These are phyloP conservation scores for Nipponacmea schrenckii DNA, from an alignment of 2,888 invertebrate genomes.

Conservation along the genomic window DNA sequence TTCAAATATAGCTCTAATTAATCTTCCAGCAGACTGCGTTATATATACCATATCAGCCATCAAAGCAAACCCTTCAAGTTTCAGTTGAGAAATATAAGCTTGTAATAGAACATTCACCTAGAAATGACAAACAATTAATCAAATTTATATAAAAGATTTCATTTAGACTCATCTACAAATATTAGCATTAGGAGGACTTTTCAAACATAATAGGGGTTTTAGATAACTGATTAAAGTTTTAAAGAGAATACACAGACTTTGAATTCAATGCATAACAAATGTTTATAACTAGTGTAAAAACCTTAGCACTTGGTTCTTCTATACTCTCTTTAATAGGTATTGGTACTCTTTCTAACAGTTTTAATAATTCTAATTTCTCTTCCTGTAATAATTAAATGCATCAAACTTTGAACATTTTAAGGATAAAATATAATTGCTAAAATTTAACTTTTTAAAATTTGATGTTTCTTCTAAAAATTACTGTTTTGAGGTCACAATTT, in stretches of 20 bases:
- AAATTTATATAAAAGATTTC: not conserved
- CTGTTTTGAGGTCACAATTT: not conserved
- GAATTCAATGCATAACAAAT: too few species aligned
- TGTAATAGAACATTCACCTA: conserved; percentile 89
- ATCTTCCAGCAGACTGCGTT: conserved; percentile 93
- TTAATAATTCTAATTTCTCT: conserved; percentile 95
- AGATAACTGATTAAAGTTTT: too few species aligned
- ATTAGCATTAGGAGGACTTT: not conserved
- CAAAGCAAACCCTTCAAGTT: conserved; percentile 96
- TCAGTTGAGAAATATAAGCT: conserved; percentile 97
- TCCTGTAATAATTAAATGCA: conserved; percentile 71
- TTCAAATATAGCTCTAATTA: conserved; percentile 96
- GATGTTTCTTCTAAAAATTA: not conserved
- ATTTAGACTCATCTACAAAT: not conserved
- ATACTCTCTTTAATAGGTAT: conserved; percentile 99
- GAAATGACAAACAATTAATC: conserved; percentile 15
- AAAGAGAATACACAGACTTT: too few species aligned
- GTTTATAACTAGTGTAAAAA: conserved; percentile 22
- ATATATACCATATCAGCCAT: conserved; percentile 99
- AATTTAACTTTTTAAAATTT: not conserved
- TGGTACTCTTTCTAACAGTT: conserved; percentile 94
- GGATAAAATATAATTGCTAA: not conserved
- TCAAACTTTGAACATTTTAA: too few species aligned
- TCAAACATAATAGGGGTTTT: not conserved
- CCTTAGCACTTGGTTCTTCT: conserved; percentile 96